Evolutionary conservation across 2,888 invertebrate genomes (phyloP), one percentile per base, ranked within the genome.

Genomic region (Peribatodes rhomboidaria): DNA sequence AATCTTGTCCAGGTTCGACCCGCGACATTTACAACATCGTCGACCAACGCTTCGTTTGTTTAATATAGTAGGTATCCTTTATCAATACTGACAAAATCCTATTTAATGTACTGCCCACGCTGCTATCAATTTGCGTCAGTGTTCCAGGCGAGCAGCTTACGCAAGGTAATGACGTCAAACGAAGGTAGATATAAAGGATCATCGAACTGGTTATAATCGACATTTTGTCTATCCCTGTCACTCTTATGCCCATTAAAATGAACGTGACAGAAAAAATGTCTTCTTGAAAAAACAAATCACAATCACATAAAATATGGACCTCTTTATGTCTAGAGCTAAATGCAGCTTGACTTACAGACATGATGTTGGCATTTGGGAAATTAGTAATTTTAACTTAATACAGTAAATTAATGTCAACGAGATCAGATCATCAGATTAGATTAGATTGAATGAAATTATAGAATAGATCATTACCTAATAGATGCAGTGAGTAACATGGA

Each of bases 91-190:
- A 53, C 41, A 41, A 39, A 14, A 22, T 27, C 33, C 10, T 22
- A 53, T 14, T 2, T 39, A 41, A 53, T 53, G 27, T n/a, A 11
- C 22, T 39, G 39, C 60, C 53, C 53, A 52, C 52, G 14, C 52
- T 14, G 18, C 18, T 42, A 33, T 42, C 59, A 8, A 50, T 44
- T 22, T 52, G 44, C 59, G 59, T 59, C 59, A 59, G 41, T 42
- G 35, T 52, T 35, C 31, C 57, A 50, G 41, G 18, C 27, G 14
- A 1, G 11, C n/a, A 47, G 37, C 2, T 14, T 58, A 50, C 58
- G 50, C 49, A 31, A 50, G 27, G 20, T 18, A 44, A 39, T 59
- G 59, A 59, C 59, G 59, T 59, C 59, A 59, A 42, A 35, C 20
- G 42, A 44, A 59, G 31, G 22, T 14, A 59, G 31, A 16, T 14